These are phyloP conservation scores for Schrankia costaestrigalis DNA, from an alignment of 2,888 invertebrate genomes.

Conservation along the genomic window DNA sequence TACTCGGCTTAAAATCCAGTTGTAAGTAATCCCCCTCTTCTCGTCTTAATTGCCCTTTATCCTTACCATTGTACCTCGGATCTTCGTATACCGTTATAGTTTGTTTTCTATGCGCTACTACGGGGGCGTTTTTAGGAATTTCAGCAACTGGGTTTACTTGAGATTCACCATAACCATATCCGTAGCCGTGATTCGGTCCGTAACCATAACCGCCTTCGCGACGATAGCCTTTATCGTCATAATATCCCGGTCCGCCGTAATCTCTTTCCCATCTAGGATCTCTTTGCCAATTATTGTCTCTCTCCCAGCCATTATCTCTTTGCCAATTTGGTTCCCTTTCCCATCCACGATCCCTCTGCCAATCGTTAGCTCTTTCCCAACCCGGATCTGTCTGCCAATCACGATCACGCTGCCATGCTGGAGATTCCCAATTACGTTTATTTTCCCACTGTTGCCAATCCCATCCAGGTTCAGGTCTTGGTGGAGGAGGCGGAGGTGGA, in stretches of 20 bases:
- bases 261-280: slow-evolving; percentile 51
- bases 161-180: slow-evolving; percentile 66
- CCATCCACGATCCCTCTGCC: slow-evolving; percentile 42
- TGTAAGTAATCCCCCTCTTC: slow-evolving; percentile 69
- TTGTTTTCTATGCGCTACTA: slow-evolving; percentile 69
- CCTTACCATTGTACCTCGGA: slow-evolving; percentile 67
- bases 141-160: slow-evolving; percentile 56
- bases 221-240: slow-evolving; percentile 62
- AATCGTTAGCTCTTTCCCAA: too few relatives aligned
- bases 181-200: slow-evolving; percentile 64
- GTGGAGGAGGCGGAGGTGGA: slow-evolving; percentile 40
- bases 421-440: slow-evolving; percentile 47
- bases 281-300: slow-evolving; percentile 43
- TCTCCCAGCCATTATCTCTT: slow-evolving; percentile 37
- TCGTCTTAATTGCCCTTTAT: slow-evolving; percentile 58
- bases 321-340: slow-evolving; percentile 47
- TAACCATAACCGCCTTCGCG: slow-evolving; percentile 68
- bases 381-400: slow-evolving; percentile 43
- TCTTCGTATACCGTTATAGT: slow-evolving; percentile 78
- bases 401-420: slow-evolving; percentile 40
- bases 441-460: slow-evolving; percentile 60
- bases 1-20: slow-evolving; percentile 69
- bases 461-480: slow-evolving; percentile 49
- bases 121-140: slow-evolving; percentile 58
- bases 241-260: slow-evolving; percentile 67